A percentile compares a stretch with the other conserved stretches of the same genome.
Evolutionary conservation across 2,888 invertebrate genomes (phyloP).

Genomic region (Dolomedes plantarius): DNA sequence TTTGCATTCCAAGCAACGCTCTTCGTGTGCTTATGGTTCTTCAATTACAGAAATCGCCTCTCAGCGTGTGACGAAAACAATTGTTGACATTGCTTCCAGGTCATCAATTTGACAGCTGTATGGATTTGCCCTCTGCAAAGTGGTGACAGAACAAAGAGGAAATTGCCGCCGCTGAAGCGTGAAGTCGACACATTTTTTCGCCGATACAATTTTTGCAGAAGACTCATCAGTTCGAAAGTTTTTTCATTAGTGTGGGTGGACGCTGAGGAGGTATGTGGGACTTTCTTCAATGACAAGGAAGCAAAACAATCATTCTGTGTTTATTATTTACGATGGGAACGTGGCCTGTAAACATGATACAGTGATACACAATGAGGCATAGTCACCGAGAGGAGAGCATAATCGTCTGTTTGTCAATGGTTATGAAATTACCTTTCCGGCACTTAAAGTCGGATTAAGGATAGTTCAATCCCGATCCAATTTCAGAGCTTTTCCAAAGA

Average conservation of each 20-base stretch:
- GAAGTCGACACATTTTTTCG: neutral
- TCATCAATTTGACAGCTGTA: neutral
- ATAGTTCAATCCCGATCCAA: no score
- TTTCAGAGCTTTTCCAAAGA: no score
- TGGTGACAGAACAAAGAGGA: neutral
- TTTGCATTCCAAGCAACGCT: neutral
- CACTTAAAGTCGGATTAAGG: no score
- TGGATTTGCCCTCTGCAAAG: neutral
- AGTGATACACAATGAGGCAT: neutral
- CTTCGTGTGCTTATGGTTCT: neutral
- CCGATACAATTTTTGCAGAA: neutral
- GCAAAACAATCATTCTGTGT: neutral
- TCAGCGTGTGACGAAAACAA: neutral
- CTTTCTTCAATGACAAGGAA: neutral
- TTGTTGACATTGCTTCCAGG: neutral
- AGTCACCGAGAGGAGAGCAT: no score
- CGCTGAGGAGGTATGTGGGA: neutral
- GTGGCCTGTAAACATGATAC: neutral
- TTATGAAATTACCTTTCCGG: no score
- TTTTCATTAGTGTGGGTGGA: neutral
- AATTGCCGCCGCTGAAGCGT: neutral
- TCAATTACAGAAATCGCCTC: neutral
- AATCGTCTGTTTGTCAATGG: no score
- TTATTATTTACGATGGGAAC: conserved; percentile 2
- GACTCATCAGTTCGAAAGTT: neutral